Evolutionary conservation across 1,140 invertebrate genomes (phyloP).

Genomic region (Parasteatoda tepidariorum): DNA sequence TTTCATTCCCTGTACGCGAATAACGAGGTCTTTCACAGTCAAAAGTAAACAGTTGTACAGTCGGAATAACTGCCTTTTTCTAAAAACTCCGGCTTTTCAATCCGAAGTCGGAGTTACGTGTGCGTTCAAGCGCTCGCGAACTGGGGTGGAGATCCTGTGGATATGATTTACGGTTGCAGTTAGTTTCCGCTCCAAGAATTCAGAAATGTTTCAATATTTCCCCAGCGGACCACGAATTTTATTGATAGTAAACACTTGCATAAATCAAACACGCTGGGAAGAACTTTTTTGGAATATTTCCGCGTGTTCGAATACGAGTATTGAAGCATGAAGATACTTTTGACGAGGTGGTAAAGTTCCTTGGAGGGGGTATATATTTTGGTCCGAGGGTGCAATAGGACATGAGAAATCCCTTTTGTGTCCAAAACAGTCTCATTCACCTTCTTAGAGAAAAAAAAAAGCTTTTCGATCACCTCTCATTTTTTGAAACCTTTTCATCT

Average conservation of each 20-base stretch:
- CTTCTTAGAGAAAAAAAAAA: too few species aligned
- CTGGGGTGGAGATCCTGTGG: not conserved
- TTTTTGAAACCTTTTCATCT: too few species aligned
- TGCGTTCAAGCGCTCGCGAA: not conserved
- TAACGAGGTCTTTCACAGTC: not conserved
- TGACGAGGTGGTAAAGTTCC: not conserved
- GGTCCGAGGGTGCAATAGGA: not conserved
- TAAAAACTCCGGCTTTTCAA: not conserved
- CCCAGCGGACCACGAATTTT: not conserved
- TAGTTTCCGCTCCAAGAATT: not conserved
- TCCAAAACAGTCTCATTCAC: too few species aligned
- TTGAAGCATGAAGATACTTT: not conserved
- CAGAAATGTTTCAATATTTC: not conserved
- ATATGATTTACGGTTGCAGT: not conserved
- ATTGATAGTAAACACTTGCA: constrained; percentile 13
- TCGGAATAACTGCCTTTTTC: not conserved
- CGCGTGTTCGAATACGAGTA: not conserved
- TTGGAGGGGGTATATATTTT: not conserved
- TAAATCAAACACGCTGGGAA: not conserved
- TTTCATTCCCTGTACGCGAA: not conserved
- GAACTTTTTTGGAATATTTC: constrained; percentile 10
- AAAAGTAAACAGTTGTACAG: constrained; percentile 1
- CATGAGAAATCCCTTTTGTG: not conserved
- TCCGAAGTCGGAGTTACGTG: not conserved
- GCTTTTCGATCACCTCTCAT: too few species aligned